A percentile compares a stretch with the other conserved stretches of the same genome.
Evolutionary conservation across 1,140 invertebrate genomes (phyloP).

Genomic region (Geopemphigus sp.): DNA sequence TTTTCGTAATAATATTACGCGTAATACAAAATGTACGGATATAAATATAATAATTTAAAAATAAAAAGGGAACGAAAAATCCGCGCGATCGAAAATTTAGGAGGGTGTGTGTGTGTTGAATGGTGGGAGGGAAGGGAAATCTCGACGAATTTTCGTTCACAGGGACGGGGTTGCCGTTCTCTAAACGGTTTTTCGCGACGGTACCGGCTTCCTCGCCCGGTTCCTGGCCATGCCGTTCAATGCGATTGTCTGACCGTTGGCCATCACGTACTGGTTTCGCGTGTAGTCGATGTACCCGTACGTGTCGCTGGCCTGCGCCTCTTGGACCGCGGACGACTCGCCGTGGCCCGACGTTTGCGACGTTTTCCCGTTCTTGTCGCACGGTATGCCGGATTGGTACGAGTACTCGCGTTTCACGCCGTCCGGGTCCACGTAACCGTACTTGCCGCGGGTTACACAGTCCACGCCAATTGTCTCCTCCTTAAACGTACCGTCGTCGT

Average conservation of each 20-base stretch:
- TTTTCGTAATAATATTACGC: too few species aligned
- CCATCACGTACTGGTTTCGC: conserved; percentile 68
- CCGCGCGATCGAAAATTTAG: not conserved
- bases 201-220: conserved; percentile 64
- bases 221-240: conserved; percentile 68
- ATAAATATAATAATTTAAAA: conserved; percentile 8
- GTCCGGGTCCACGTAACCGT: conserved; percentile 79
- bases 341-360: not conserved
- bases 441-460: conserved; percentile 76
- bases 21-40: not conserved
- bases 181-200: conserved; percentile 10
- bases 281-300: conserved; percentile 68
- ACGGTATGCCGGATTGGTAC: conserved; percentile 70
- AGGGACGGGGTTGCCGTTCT: conserved; percentile 15
- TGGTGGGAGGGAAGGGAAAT: too few species aligned
- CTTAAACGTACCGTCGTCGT: conserved; percentile 76
- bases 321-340: conserved; percentile 32
- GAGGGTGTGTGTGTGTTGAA: not conserved
- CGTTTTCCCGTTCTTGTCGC: conserved; percentile 61
- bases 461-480: conserved; percentile 78
- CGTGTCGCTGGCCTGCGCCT: conserved; percentile 56
- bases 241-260: conserved; percentile 69
- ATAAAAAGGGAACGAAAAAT: not conserved
- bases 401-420: conserved; percentile 70
- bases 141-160: too few species aligned